phyloP scores from a whole-genome alignment of 2,113 vertebrate species.

The Hippoglossus stenolepis region DNA sequence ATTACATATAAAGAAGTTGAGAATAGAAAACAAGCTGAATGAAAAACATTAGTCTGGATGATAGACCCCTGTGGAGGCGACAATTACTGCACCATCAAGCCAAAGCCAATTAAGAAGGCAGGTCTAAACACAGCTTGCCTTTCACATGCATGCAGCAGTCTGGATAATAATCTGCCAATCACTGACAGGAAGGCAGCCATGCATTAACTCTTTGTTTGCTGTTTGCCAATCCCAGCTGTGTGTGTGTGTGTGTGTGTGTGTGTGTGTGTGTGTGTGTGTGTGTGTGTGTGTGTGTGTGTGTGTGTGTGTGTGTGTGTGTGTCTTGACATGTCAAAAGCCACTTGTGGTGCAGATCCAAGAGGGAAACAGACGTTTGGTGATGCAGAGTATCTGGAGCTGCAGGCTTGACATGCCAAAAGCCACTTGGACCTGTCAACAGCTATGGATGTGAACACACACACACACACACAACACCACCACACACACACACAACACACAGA shows the following conservation, averaged over 20 bases:
- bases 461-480: too few relatives aligned
- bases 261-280: too few relatives aligned
- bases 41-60: constrained; percentile 17
- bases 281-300: not conserved
- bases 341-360: too few relatives aligned
- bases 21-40: constrained; percentile 6
- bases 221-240: too few relatives aligned
- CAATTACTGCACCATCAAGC: constrained; percentile 30
- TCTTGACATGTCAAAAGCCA: too few relatives aligned
- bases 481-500: too few relatives aligned
- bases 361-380: too few relatives aligned
- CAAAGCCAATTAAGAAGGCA: constrained; percentile 32
- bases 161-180: constrained; percentile 55
- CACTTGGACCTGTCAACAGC: too few relatives aligned
- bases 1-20: not conserved
- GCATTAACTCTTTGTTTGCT: constrained; percentile 36
- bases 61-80: constrained; percentile 15
- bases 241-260: too few relatives aligned
- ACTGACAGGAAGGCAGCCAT: constrained; percentile 13
- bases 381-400: too few relatives aligned
- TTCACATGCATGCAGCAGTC: constrained; percentile 33
- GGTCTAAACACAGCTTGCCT: constrained; percentile 29
- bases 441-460: too few relatives aligned
- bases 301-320: not conserved
- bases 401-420: too few relatives aligned